phyloP scores from a whole-genome alignment of 2,113 vertebrate genomes.

The Brachirus orientalis region DNA sequence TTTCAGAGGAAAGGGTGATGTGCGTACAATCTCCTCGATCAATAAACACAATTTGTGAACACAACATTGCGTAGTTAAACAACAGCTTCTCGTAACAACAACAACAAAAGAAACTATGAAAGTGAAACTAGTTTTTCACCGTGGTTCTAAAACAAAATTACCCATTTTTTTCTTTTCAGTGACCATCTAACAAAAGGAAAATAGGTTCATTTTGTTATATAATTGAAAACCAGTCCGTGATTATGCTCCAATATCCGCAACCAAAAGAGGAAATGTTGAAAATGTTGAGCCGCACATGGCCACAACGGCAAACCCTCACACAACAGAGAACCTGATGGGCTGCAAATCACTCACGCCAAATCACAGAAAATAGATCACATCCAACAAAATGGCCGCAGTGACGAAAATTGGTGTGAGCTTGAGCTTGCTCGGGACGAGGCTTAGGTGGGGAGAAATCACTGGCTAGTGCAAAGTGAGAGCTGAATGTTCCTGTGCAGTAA shows the following conservation, averaged over 20 bases:
- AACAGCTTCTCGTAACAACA: too few species aligned
- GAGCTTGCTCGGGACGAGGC: slow-evolving; percentile 23
- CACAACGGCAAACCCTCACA: slow-evolving; percentile 29
- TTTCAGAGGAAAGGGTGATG: too few species aligned
- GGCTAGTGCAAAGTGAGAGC: slow-evolving; percentile 29
- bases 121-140: slow-evolving; percentile 43
- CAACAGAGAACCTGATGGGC: slow-evolving; percentile 44
- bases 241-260: slow-evolving; percentile 17
- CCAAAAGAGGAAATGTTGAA: slow-evolving; percentile 3
- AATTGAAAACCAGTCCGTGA: slow-evolving; percentile 18
- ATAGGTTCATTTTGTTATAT: slow-evolving; percentile 26
- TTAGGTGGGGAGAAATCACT: neutral
- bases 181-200: neutral
- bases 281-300: slow-evolving; percentile 28
- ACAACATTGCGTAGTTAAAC: too few species aligned
- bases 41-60: too few species aligned
- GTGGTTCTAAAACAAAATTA: slow-evolving; percentile 5
- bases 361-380: slow-evolving; percentile 80
- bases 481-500: slow-evolving; percentile 2
- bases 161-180: slow-evolving; percentile 1
- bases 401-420: slow-evolving; percentile 67
- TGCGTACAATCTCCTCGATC: too few species aligned
- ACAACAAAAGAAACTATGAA: slow-evolving; percentile 41
- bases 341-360: slow-evolving; percentile 72
- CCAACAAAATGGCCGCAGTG: slow-evolving; percentile 76